Evolutionary conservation across 2,888 invertebrate species (phyloP).

Genomic region (Sphinx pinastri): DNA sequence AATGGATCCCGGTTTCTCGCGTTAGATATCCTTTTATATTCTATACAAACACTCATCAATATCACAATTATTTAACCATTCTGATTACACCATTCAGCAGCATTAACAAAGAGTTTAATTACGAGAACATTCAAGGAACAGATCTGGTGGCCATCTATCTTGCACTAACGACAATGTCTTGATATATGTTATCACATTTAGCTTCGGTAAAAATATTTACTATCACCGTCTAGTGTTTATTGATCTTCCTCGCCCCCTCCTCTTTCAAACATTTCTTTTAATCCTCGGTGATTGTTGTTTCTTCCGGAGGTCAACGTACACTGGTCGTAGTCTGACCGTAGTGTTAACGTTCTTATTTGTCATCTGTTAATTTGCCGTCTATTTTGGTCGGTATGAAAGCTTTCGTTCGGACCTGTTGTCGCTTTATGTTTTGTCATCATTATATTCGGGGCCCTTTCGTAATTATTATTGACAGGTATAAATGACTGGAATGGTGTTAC

Average conservation of each 20-base stretch:
- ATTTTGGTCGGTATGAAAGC: constrained; percentile 80
- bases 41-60: constrained; percentile 40
- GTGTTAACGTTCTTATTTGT: constrained; percentile 82
- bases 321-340: constrained; percentile 53
- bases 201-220: constrained; percentile 77
- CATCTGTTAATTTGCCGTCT: constrained; percentile 83
- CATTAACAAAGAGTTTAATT: constrained; percentile 21
- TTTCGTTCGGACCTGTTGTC: constrained; percentile 59
- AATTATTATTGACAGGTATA: constrained; percentile 76
- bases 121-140: constrained; percentile 50
- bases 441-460: constrained; percentile 72
- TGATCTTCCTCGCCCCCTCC: constrained; percentile 50
- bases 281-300: constrained; percentile 30
- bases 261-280: constrained; percentile 32
- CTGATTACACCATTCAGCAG: constrained; percentile 22
- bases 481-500: constrained; percentile 28
- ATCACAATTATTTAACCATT: constrained; percentile 23
- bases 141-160: constrained; percentile 72
- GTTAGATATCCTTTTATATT: neutral
- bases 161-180: constrained; percentile 81
- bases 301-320: constrained; percentile 18
- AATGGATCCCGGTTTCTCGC: neutral
- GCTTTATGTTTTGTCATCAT: constrained; percentile 73
- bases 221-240: constrained; percentile 49
- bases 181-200: constrained; percentile 82